phyloP scores from a whole-genome alignment of 1,140 invertebrate species.

The Drosophila jambulina region DNA sequence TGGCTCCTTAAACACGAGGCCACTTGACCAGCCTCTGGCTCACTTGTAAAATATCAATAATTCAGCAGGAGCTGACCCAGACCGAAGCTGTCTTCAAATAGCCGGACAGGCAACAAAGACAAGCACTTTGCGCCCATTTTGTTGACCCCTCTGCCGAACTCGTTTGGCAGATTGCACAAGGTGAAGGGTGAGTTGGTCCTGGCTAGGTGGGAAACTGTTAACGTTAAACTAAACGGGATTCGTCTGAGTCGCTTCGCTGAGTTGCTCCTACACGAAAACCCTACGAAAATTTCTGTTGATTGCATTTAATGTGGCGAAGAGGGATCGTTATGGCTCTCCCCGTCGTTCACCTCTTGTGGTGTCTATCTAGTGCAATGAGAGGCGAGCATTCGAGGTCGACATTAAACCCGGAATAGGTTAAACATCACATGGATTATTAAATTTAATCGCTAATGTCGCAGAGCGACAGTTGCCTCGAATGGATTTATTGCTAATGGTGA shows the following conservation, averaged over 20 bases:
- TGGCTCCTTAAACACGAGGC: conserved; percentile 51
- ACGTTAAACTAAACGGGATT: conserved; percentile 79
- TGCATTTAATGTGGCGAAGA: conserved; percentile 52
- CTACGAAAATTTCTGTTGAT: conserved; percentile 28
- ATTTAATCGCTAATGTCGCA: conserved; percentile 56
- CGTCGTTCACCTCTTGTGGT: neutral
- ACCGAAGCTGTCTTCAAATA: conserved; percentile 14
- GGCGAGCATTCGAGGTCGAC: conserved; percentile 49
- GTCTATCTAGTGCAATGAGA: conserved; percentile 46
- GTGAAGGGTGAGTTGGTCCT: neutral
- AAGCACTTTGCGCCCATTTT: conserved; percentile 40
- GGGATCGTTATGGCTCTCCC: conserved; percentile 58
- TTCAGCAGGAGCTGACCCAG: conserved; percentile 60
- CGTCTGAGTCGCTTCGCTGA: conserved; percentile 74
- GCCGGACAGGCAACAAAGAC: conserved; percentile 49
- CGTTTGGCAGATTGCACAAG: conserved; percentile 16
- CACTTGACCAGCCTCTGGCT: conserved; percentile 53
- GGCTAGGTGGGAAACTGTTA: conserved; percentile 57
- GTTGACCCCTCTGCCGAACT: conserved; percentile 29
- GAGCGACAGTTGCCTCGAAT: conserved; percentile 21
- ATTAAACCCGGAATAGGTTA: conserved; percentile 62
- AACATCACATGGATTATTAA: conserved; percentile 68
- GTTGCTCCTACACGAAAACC: conserved; percentile 50
- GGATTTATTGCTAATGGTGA: conserved; percentile 18
- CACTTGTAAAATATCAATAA: conserved; percentile 70